Evolutionary conservation across 2,113 vertebrate species (phyloP), one percentile per base, ranked within the genome.

Genomic region (Cyanoderma ruficeps): DNA sequence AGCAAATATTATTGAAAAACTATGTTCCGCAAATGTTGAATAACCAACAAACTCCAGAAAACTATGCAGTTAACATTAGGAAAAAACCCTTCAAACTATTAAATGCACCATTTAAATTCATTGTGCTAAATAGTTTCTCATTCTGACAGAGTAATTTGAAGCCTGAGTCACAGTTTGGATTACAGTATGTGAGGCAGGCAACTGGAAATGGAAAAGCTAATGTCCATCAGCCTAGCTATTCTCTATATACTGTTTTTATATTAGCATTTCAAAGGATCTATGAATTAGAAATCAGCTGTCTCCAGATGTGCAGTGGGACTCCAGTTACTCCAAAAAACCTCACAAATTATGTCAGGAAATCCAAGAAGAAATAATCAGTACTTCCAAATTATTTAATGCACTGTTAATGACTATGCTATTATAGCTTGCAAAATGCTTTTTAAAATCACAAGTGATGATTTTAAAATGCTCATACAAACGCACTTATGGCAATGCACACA

Each of bases 121-220:
- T 72, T 81, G 77, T 79, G 82, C 65, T 83, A 91, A 93, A 61
- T 78, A 89, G 69, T 87, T 90, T 89, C 80, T 78, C 72, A 83
- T 89, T 90, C 61, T 93, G 94, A 96, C 85, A 71, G 52, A 78
- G 79, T 89, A 93, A 96, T 98, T 90, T 96, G 91, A 96, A 97
- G 93, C 56, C 81, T 94, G 94, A 97, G 77, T 97, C 95, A 97
- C 4, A 94, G 83, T 91, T 77, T 93, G 60, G 76, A 96, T 93
- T 94, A 91, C n/a, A 93, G 81, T 69, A 94, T 75, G 96, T 75
- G 69, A 90, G 90, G 71, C 65, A 97, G 85, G 90, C 93, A 97
- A 96, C 56, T 85, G 76, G 60, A 92, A 91, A 75, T 59, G 84
- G 82, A 83, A 93, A 81, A 72, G 47, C 35, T 95, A 87, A 94